Percentiles rank a stretch among this genome's conserved stretches.
Evolutionary conservation across 2,888 invertebrate species (phyloP).

Genomic region (Neoscelio sp.): DNA sequence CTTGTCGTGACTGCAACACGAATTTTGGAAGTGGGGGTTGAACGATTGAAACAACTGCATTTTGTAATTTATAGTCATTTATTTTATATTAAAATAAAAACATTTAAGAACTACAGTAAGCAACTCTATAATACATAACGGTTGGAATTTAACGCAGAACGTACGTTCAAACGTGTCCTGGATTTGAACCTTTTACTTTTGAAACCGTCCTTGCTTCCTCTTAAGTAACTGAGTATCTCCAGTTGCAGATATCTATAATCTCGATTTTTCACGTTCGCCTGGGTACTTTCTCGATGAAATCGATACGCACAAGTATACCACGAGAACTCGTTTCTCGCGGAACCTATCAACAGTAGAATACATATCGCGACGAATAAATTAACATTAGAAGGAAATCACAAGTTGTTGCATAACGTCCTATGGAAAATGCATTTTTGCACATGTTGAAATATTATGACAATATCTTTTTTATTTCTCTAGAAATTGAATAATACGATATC

Average conservation of each 20-base stretch:
- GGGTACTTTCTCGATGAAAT: conserved; percentile 73
- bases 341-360: conserved; percentile 49
- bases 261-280: conserved; percentile 52
- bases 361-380: conserved; percentile 63
- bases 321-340: conserved; percentile 62
- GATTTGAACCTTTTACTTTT: conserved; percentile 22
- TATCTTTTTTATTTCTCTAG: no score
- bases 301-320: conserved; percentile 66
- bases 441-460: no score
- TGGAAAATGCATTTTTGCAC: conserved; percentile 10
- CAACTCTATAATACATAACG: conserved; percentile 25
- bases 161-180: conserved; percentile 5
- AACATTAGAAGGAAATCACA: conserved; percentile 62
- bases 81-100: conserved; percentile 30
- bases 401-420: conserved; percentile 30
- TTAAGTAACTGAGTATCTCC: conserved; percentile 66
- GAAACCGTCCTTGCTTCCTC: conserved; percentile 50
- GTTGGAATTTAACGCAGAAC: background rate
- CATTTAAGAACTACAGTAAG: conserved; percentile 27
- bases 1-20: background rate
- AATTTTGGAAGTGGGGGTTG: conserved; percentile 3
- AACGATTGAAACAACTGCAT: conserved; percentile 9
- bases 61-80: conserved; percentile 29
- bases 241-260: conserved; percentile 63
- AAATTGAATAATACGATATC: no score